phyloP scores from a whole-genome alignment of 2,113 vertebrate species.

The Paracanthobrama guichenoti region DNA sequence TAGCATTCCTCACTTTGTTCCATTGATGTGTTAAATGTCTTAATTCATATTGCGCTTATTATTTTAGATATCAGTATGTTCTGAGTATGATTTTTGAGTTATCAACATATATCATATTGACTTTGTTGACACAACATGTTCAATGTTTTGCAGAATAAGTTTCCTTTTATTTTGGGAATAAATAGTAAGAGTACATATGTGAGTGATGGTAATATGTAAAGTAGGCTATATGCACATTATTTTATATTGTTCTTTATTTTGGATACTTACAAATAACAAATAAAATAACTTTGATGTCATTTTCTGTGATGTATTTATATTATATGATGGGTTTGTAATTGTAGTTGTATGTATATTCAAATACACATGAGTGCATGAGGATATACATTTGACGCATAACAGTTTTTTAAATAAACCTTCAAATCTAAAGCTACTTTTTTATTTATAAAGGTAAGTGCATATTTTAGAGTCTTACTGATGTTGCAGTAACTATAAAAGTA shows the following conservation, averaged over 20 bases:
- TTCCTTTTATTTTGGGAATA: slow-evolving; percentile 39
- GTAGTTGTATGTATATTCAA: no score
- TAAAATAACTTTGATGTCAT: slow-evolving; percentile 35
- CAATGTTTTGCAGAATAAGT: not conserved
- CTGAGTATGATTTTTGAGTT: not conserved
- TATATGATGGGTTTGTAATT: not conserved
- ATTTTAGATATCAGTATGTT: not conserved
- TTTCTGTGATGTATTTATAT: not conserved
- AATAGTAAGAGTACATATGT: slow-evolving; percentile 11
- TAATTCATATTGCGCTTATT: not conserved
- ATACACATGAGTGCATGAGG: no score
- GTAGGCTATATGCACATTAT: slow-evolving; percentile 26
- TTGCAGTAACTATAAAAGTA: not conserved
- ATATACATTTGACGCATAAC: no score
- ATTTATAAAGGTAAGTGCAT: no score
- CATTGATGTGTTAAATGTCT: not conserved
- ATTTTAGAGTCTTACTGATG: no score
- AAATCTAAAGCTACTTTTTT: no score
- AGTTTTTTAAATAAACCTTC: no score
- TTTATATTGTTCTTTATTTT: slow-evolving; percentile 46
- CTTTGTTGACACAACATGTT: not conserved
- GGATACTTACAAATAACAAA: slow-evolving; percentile 52
- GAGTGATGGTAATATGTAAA: slow-evolving; percentile 3
- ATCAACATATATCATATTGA: not conserved
- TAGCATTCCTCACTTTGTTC: not conserved